phyloP scores from a whole-genome alignment of 2,797 vertebrate genomes.

The Xenentodon cancila region DNA sequence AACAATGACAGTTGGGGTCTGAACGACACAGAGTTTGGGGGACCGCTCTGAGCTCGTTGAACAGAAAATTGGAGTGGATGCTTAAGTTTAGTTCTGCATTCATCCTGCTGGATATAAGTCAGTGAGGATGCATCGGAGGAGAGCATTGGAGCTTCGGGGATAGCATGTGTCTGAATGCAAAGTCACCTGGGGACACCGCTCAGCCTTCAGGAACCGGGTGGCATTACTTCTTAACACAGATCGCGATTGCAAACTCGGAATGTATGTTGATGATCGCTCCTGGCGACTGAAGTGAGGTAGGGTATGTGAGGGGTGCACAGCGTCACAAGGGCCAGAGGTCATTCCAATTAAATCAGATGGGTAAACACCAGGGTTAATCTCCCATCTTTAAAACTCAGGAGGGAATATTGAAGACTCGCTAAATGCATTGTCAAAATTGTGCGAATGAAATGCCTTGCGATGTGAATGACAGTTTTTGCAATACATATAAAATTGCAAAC shows the following conservation, averaged over 20 bases:
- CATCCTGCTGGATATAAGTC: conserved; percentile 10
- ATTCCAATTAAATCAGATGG: conserved; percentile 83
- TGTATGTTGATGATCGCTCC: conserved; percentile 78
- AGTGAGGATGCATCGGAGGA: conserved; percentile 55
- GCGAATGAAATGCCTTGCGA: conserved; percentile 17
- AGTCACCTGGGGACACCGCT: conserved; percentile 64
- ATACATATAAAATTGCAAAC: neutral
- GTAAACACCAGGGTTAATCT: conserved; percentile 81
- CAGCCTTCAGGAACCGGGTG: conserved; percentile 64
- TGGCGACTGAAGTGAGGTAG: conserved; percentile 82
- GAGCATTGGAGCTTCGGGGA: conserved; percentile 36
- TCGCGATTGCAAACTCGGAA: conserved; percentile 69
- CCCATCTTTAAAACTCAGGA: conserved; percentile 67
- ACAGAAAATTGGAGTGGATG: conserved; percentile 35
- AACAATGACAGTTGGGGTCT: conserved; percentile 85
- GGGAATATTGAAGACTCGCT: conserved; percentile 65
- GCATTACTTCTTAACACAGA: conserved; percentile 60
- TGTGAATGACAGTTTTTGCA: conserved; percentile 4
- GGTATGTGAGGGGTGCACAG: conserved; percentile 75
- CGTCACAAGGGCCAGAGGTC: conserved; percentile 79
- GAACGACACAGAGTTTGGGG: conserved; percentile 71
- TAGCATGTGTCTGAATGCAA: conserved; percentile 53
- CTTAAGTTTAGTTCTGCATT: conserved; percentile 9
- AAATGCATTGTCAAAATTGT: conserved; percentile 24
- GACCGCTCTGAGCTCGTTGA: conserved; percentile 51